These are phyloP conservation scores for Varecia variegata DNA, from an alignment of 2,797 vertebrate species.

Conservation along the genomic window DNA sequence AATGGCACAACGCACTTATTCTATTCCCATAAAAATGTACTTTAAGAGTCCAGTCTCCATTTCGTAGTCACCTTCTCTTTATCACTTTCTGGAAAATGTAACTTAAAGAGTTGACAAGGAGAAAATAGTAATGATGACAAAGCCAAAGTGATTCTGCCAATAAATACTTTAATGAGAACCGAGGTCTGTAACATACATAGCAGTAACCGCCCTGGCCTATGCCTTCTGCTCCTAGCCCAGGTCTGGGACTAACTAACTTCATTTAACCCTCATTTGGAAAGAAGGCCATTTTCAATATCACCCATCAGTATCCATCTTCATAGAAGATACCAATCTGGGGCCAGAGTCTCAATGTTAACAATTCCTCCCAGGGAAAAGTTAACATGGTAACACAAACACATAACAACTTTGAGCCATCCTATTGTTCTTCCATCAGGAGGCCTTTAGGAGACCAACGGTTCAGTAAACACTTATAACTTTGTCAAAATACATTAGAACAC, in stretches of 20 bases:
- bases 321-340: constrained; percentile 83
- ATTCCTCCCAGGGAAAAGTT: constrained; percentile 51
- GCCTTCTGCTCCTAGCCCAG: constrained; percentile 60
- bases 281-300: constrained; percentile 70
- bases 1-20: not conserved
- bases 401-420: constrained; percentile 37
- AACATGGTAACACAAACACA: constrained; percentile 61
- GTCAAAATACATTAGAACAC: constrained; percentile 70
- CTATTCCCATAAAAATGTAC: not conserved
- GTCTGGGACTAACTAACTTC: constrained; percentile 53
- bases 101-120: constrained; percentile 31
- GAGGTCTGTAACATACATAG: constrained; percentile 70
- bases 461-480: constrained; percentile 54
- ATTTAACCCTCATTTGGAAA: constrained; percentile 59
- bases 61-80: constrained; percentile 34
- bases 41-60: constrained; percentile 23
- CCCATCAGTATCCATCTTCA: constrained; percentile 85
- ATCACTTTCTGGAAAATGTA: constrained; percentile 11
- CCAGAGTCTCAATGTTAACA: constrained; percentile 65
- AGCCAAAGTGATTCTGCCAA: constrained; percentile 69
- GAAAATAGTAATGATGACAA: constrained; percentile 53
- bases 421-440: constrained; percentile 33
- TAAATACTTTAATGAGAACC: constrained; percentile 88
- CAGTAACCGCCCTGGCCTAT: constrained; percentile 56
- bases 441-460: constrained; percentile 61